Evolutionary conservation across 2,113 vertebrate species (phyloP).

Genomic region (Anhinga rufa): DNA sequence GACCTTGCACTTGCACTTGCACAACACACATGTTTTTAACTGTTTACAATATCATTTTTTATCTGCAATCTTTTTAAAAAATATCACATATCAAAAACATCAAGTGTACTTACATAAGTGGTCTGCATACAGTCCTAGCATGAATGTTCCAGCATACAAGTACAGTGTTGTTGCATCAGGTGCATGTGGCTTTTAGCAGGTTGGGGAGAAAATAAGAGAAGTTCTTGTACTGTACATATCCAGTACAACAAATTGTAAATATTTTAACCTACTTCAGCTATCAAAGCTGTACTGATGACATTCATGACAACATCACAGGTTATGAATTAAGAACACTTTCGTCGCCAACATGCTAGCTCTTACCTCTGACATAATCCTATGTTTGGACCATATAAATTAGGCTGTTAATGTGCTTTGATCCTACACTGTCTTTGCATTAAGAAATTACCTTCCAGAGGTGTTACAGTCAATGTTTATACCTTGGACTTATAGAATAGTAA

Average conservation of each 20-base stretch:
- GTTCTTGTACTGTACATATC: accelerated
- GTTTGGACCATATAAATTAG: background rate
- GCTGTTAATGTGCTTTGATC: background rate
- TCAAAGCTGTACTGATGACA: background rate
- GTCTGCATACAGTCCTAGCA: background rate
- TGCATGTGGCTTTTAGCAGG: background rate
- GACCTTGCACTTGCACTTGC: too few relatives aligned
- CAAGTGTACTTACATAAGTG: background rate
- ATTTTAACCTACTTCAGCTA: background rate
- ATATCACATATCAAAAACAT: background rate
- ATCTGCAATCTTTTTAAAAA: background rate
- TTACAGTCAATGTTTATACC: background rate
- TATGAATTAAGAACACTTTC: background rate
- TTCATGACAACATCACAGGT: background rate
- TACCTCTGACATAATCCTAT: background rate
- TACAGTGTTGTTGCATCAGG: background rate
- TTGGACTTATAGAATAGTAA: background rate
- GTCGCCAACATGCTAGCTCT: background rate
- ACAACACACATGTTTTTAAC: background rate
- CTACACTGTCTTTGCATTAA: background rate
- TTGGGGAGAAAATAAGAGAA: background rate
- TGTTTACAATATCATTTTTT: background rate
- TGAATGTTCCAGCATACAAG: background rate
- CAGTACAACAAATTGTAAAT: background rate
- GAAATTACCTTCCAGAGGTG: background rate